Conservation (phyloP, 2,797 vertebrate species). For the Selene dorsalis region DNA sequence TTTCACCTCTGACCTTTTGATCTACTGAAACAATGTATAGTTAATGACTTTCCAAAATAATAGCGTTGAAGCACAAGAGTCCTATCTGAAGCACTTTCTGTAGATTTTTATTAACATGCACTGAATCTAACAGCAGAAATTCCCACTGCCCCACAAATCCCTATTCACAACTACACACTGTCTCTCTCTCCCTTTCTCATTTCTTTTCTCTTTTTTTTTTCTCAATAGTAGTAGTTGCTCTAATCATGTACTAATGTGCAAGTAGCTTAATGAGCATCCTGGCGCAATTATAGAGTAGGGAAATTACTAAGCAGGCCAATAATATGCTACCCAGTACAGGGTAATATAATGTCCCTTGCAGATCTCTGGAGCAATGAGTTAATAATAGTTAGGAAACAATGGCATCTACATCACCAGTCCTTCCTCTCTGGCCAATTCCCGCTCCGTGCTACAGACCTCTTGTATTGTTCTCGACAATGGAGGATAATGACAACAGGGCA, state of each 20-base stretch:
- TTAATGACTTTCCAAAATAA: no score
- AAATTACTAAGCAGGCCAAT: conserved; percentile 62
- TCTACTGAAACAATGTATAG: no score
- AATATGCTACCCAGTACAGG: conserved; percentile 38
- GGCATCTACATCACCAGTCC: conserved; percentile 48
- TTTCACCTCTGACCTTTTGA: no score
- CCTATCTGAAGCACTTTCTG: not conserved
- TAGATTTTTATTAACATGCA: not conserved
- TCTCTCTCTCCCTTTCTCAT: not conserved
- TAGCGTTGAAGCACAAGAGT: no score
- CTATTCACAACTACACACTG: not conserved
- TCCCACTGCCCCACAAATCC: conserved; percentile 20
- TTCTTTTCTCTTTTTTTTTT: not conserved
- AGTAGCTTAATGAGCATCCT: conserved; percentile 54
- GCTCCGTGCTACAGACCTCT: conserved; percentile 19
- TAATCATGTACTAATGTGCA: conserved; percentile 52
- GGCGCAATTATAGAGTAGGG: conserved; percentile 55
- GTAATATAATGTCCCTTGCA: conserved; percentile 41
- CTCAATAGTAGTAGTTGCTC: conserved; percentile 17
- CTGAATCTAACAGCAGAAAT: not conserved
- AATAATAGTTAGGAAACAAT: conserved; percentile 66
- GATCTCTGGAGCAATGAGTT: conserved; percentile 55
- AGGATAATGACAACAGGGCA: conserved; percentile 56
- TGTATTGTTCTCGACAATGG: conserved; percentile 49
- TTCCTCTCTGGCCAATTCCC: conserved; percentile 36